These are phyloP conservation scores for Candoia aspera DNA, from an alignment of 2,113 vertebrate species.

Conservation along the genomic window DNA sequence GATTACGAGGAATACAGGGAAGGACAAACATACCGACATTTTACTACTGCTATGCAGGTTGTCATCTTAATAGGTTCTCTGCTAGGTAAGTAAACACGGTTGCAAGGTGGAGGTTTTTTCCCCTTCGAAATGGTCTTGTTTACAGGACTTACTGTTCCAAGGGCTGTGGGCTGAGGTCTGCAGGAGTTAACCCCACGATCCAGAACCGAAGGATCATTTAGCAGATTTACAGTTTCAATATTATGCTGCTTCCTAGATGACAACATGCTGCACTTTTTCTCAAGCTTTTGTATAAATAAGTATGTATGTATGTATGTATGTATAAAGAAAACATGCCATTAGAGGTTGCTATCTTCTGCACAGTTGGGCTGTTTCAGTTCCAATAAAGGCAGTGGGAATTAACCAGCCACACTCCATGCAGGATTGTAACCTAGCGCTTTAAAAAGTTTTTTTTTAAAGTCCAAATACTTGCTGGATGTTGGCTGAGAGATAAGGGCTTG, in stretches of 20 bases:
- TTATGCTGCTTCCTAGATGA: not conserved
- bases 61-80: constrained; percentile 90
- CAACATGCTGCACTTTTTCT: not conserved
- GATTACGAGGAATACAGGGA: constrained; percentile 59
- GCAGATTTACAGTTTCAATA: not conserved
- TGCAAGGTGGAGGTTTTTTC: not conserved
- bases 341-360: not conserved
- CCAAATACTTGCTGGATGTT: not conserved
- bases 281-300: too few relatives aligned
- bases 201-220: not conserved
- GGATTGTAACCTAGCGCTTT: not conserved
- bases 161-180: not conserved
- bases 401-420: not conserved
- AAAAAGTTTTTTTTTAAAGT: not conserved
- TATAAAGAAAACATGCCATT: too few relatives aligned
- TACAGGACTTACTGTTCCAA: not conserved
- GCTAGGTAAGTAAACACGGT: constrained; percentile 80
- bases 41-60: constrained; percentile 85
- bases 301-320: too few relatives aligned
- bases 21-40: constrained; percentile 86
- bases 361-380: not conserved
- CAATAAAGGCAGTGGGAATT: not conserved
- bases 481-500: not conserved
- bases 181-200: not conserved
- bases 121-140: not conserved